phyloP scores from a whole-genome alignment of 2,797 vertebrate genomes.

The Centropyge bicolor region DNA sequence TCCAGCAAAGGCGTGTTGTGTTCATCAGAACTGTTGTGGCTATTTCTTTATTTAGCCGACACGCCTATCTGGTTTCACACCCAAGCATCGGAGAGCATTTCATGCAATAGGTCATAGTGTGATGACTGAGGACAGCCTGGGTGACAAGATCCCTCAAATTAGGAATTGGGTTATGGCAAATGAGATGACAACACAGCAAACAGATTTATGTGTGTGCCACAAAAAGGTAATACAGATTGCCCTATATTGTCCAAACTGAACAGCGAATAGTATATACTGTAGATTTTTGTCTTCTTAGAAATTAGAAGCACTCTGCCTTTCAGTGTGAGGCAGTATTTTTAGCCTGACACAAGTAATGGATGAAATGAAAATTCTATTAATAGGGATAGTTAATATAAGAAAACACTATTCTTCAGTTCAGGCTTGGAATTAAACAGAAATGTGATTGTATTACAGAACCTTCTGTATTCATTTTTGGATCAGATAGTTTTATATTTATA shows the following conservation, averaged over 20 bases:
- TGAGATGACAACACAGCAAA: conserved; percentile 59
- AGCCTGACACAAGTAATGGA: not conserved
- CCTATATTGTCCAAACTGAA: not conserved
- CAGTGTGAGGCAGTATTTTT: not conserved
- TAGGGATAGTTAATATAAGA: not conserved
- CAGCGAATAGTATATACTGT: not conserved
- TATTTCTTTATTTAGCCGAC: conserved; percentile 81
- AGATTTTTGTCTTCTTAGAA: not conserved
- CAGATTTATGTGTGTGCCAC: conserved; percentile 14
- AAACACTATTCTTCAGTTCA: not conserved
- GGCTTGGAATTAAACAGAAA: not conserved
- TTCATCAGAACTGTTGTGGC: conserved; percentile 78
- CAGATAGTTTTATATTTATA: not conserved
- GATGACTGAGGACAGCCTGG: conserved; percentile 72
- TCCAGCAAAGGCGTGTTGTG: conserved; percentile 73
- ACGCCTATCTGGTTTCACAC: conserved; percentile 77
- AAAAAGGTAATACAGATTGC: not conserved
- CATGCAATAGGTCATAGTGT: conserved; percentile 81
- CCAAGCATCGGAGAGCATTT: conserved; percentile 66
- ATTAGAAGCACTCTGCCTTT: not conserved
- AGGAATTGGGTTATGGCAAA: conserved; percentile 64
- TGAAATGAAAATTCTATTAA: not conserved
- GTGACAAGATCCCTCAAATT: conserved; percentile 68
- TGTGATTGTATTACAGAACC: not conserved
- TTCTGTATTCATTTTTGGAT: not conserved